Base-by-base conservation (phyloP, 2,888 invertebrate genomes). In the Mayetiola destructor region DNA sequence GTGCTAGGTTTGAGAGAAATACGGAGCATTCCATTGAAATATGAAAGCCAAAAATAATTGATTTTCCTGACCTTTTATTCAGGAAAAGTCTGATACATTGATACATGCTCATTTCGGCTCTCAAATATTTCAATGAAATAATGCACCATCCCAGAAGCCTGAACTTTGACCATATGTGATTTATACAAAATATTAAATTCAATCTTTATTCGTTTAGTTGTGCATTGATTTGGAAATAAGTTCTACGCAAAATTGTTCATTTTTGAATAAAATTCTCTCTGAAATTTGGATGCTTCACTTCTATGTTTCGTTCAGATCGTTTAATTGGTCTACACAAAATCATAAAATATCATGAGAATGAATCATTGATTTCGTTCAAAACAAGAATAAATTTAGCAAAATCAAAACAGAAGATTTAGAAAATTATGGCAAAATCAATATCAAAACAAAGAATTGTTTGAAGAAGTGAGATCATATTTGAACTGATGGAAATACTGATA, bases 371-470 rank as follows among this genome's bases (percentile, higher is more conserved):
- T 16, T 4, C 16, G 39, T 42, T 42, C 12, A 42, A 42, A 42
- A 42, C 3, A 14, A 23, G 14, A 23, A 42, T 42, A 23, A 21
- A 16, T 61, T 58, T 58, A 60, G 59, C 42, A 59, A 56, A 59
- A 62, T 60, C 60, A 59, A 60, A 59, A 60, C 56, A 57, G 57
- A 48, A 30, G 56, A 35, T 52, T 56, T 54, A 37, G 42, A 57
- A 52, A 58, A 42, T 52, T 35, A n/a, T 21, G 23, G 39, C 27
- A 48, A 40, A 55, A 48, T 39, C 30, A 58, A 55, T 40, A 36
- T 35, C 37, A 56, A 56, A 21, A 8, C 16, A 3, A 14, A 37
- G 16, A 48, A 48, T 6, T 9, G 16, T 16, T 8, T 27, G 9
- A 27, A 16, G 16, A 27, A 48, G 18, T 2, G 4, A 27, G 27